These are phyloP conservation scores for Ditula angustiorana DNA, from an alignment of 2,888 invertebrate genomes.

Conservation along the genomic window DNA sequence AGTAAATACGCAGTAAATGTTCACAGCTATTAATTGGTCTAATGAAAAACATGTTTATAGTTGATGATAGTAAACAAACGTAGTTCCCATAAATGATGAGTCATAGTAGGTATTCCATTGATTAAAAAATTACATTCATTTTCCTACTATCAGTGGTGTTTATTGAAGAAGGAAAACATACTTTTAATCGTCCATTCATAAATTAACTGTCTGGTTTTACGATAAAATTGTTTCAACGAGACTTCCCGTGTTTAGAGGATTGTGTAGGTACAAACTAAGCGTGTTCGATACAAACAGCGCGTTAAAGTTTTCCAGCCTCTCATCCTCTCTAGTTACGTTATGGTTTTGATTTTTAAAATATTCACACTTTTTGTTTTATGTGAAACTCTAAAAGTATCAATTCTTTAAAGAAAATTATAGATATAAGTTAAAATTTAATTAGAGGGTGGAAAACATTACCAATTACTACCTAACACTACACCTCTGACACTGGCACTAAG, in stretches of 20 bases:
- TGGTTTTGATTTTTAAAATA: too few relatives aligned
- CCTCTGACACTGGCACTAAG: too few relatives aligned
- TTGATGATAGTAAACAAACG: slow-evolving; percentile 16
- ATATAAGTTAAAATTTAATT: too few relatives aligned
- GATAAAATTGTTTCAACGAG: neutral
- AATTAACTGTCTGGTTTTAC: neutral
- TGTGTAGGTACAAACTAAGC: neutral
- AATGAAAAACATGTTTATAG: slow-evolving; percentile 30
- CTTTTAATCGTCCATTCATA: neutral
- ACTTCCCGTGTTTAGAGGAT: neutral
- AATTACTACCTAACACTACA: too few relatives aligned
- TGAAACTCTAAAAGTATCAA: too few relatives aligned
- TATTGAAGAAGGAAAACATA: neutral
- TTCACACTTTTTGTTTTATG: too few relatives aligned
- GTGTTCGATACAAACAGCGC: neutral
- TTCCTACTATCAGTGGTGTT: slow-evolving; percentile 4
- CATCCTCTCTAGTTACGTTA: too few relatives aligned
- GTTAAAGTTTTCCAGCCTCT: too few relatives aligned
- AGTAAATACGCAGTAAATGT: slow-evolving; percentile 3
- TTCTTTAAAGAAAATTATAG: too few relatives aligned
- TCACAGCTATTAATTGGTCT: slow-evolving; percentile 20
- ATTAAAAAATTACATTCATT: slow-evolving; percentile 3
- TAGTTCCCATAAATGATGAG: slow-evolving; percentile 10
- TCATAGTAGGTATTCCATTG: slow-evolving; percentile 16
- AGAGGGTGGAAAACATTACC: too few relatives aligned